Percentiles rank a stretch among this genome's conserved stretches.
Conservation (phyloP, 2,888 invertebrate genomes). For the Chrysodeixis includens region DNA sequence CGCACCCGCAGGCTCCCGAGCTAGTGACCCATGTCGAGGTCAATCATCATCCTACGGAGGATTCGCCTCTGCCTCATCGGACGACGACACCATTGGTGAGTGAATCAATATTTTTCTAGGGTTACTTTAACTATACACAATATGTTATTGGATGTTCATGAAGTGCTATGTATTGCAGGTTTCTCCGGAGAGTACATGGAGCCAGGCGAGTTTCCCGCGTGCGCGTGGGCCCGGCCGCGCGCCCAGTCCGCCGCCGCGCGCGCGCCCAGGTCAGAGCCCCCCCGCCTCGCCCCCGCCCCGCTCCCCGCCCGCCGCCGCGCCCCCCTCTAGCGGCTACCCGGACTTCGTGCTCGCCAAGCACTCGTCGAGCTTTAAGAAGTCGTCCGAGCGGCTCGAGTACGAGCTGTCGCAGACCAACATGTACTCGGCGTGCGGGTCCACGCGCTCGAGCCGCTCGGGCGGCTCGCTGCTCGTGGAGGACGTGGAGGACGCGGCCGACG, state of each 20-base stretch:
- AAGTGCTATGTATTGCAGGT: slow-evolving; percentile 63
- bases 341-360: slow-evolving; percentile 84
- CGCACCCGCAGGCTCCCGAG: slow-evolving; percentile 76
- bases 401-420: slow-evolving; percentile 89
- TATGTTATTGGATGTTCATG: background rate
- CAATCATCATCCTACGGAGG: slow-evolving; percentile 89
- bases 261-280: slow-evolving; percentile 64
- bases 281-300: slow-evolving; percentile 58
- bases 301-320: slow-evolving; percentile 66
- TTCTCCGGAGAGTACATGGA: slow-evolving; percentile 89
- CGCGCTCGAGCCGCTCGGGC: slow-evolving; percentile 80
- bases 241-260: slow-evolving; percentile 87
- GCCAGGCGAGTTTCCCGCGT: slow-evolving; percentile 81
- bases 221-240: slow-evolving; percentile 83
- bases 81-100: slow-evolving; percentile 89
- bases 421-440: slow-evolving; percentile 86
- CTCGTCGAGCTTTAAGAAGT: slow-evolving; percentile 82
- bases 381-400: slow-evolving; percentile 88
- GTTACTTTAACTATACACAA: too few relatives aligned
- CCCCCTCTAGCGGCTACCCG: slow-evolving; percentile 84
- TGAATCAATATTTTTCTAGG: too few relatives aligned
- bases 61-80: slow-evolving; percentile 90
- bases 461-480: slow-evolving; percentile 75
- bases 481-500: too few relatives aligned
- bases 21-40: slow-evolving; percentile 89